Evolutionary conservation across 1,140 invertebrate genomes (phyloP).

Genomic region (Telenomus remus): DNA sequence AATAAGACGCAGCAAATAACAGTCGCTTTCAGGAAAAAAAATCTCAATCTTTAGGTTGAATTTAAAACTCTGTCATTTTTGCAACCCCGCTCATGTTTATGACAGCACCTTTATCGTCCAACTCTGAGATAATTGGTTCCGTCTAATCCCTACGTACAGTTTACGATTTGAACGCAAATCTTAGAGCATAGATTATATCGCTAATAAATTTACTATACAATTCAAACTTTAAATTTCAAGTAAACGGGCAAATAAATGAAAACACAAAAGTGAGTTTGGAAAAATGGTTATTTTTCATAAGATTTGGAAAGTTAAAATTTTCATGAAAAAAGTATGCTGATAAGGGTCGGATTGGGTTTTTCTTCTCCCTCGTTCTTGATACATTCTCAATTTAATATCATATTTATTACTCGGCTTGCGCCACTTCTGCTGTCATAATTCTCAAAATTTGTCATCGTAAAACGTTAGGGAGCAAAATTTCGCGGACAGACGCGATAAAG

Average conservation of each 20-base stretch:
- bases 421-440: slow-evolving; percentile 24
- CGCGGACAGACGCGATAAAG: slow-evolving; percentile 40
- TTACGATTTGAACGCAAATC: slow-evolving; percentile 47
- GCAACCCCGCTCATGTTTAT: slow-evolving; percentile 29
- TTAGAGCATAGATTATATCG: too few relatives aligned
- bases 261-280: too few relatives aligned
- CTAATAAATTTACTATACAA: slow-evolving; percentile 2
- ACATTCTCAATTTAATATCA: slow-evolving; percentile 1
- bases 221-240: not conserved
- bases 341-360: not conserved
- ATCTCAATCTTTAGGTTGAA: not conserved
- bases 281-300: too few relatives aligned
- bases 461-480: slow-evolving; percentile 31
- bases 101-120: slow-evolving; percentile 37
- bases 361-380: not conserved
- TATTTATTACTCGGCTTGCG: not conserved
- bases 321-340: not conserved
- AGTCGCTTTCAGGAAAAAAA: slow-evolving; percentile 2
- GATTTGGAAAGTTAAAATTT: too few relatives aligned
- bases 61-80: slow-evolving; percentile 8
- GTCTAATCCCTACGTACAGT: slow-evolving; percentile 47
- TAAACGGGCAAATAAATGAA: too few relatives aligned
- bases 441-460: slow-evolving; percentile 49
- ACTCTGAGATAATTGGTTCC: slow-evolving; percentile 52
- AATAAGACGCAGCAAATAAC: slow-evolving; percentile 29